Evolutionary conservation across 2,888 invertebrate genomes (phyloP).

Genomic region (Caenorhabditis sp.): DNA sequence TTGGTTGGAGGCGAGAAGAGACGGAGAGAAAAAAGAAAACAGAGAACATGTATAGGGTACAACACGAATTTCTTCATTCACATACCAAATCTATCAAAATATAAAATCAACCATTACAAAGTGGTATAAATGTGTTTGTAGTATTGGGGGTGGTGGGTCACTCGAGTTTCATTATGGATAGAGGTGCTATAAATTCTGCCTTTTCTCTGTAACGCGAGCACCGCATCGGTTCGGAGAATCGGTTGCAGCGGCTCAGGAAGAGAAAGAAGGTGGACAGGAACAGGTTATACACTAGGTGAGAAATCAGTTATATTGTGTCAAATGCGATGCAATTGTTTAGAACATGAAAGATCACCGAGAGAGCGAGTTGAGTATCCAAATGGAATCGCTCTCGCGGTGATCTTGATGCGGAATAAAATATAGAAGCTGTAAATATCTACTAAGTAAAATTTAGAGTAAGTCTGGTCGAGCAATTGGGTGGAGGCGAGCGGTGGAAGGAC

Average conservation of each 20-base stretch:
- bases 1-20: background rate
- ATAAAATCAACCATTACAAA: conserved; percentile 20
- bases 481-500: background rate
- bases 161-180: conserved; percentile 44
- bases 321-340: conserved; percentile 22
- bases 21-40: conserved; percentile 5
- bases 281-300: conserved; percentile 52
- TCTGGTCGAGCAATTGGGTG: conserved; percentile 18
- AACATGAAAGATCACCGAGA: conserved; percentile 32
- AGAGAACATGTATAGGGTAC: conserved; percentile 17
- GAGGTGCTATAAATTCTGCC: conserved; percentile 41
- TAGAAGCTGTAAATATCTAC: conserved; percentile 35
- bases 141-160: background rate
- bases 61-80: conserved; percentile 54
- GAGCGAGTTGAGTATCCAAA: background rate
- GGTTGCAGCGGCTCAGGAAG: conserved; percentile 1
- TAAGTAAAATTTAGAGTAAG: conserved; percentile 34
- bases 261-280: conserved; percentile 20
- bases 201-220: background rate
- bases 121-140: conserved; percentile 6
- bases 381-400: background rate
- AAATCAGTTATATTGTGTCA: conserved; percentile 28
- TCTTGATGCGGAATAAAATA: conserved; percentile 23
- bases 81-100: conserved; percentile 47
- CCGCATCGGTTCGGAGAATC: background rate